Evolutionary conservation across 92 coral and sea anemone genomes (phyloP).

Genomic region (Paramuricea clavata): DNA sequence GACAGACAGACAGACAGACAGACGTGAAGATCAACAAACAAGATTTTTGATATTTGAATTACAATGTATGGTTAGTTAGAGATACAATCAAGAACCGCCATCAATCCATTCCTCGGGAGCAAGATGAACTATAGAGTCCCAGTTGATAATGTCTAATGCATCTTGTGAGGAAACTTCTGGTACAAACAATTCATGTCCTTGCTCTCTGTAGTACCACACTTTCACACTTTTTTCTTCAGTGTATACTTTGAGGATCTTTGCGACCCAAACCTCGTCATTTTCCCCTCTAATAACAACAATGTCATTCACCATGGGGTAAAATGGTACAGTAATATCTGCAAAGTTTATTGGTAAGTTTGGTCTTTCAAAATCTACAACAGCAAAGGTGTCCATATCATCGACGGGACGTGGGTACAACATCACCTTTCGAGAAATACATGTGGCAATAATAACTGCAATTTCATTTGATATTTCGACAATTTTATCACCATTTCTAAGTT

Average conservation of each 20-base stretch:
- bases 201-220: conserved; percentile 51
- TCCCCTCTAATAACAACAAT: conserved; percentile 61
- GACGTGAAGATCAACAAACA: too few species aligned
- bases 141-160: neutral
- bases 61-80: too few species aligned
- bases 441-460: neutral
- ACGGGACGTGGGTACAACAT: neutral
- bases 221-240: conserved; percentile 35
- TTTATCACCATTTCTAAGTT: neutral
- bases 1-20: too few species aligned
- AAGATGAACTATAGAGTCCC: neutral
- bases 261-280: conserved; percentile 60
- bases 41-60: too few species aligned
- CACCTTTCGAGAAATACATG: neutral
- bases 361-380: conserved; percentile 65
- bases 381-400: conserved; percentile 40
- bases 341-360: conserved; percentile 45
- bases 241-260: conserved; percentile 54
- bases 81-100: neutral
- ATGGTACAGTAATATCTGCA: conserved; percentile 49
- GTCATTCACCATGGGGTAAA: conserved; percentile 57
- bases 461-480: neutral
- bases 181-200: neutral
- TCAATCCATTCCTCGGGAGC: neutral
- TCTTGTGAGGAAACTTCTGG: neutral